These are phyloP conservation scores for Enteromius afrohamiltoni DNA, from an alignment of 2,797 vertebrate species.

Conservation along the genomic window DNA sequence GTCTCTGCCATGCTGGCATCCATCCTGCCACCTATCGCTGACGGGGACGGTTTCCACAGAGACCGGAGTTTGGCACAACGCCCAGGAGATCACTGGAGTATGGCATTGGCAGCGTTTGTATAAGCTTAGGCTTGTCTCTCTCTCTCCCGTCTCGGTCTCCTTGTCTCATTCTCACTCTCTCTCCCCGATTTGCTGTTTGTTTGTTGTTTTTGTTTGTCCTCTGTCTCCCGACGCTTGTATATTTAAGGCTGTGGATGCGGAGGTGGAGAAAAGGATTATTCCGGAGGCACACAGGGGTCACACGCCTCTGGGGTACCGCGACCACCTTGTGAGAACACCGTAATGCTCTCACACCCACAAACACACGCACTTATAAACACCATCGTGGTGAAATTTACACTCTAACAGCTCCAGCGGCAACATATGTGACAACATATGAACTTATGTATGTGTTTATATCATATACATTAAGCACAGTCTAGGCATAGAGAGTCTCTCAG, in stretches of 20 bases:
- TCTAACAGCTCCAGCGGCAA: conserved; percentile 17
- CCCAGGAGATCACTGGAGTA: conserved; percentile 64
- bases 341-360: conserved; percentile 28
- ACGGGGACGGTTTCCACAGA: conserved; percentile 69
- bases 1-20: conserved; percentile 68
- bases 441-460: conserved; percentile 5
- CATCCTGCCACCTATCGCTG: conserved; percentile 71
- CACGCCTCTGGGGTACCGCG: conserved; percentile 19
- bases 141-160: conserved; percentile 19
- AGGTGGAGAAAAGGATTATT: conserved; percentile 50
- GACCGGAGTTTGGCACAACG: conserved; percentile 68
- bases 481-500: conserved; percentile 2
- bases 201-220: conserved; percentile 39
- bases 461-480: not conserved
- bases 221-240: conserved; percentile 41
- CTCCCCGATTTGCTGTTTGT: conserved; percentile 33
- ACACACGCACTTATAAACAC: conserved; percentile 26
- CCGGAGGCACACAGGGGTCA: conserved; percentile 27
- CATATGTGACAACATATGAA: conserved; percentile 40
- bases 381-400: conserved; percentile 1
- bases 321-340: conserved; percentile 22
- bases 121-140: conserved; percentile 11
- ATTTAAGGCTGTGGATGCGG: conserved; percentile 49
- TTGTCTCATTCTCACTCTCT: conserved; percentile 26
- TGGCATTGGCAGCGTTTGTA: conserved; percentile 60